A percentile compares a stretch with the other conserved stretches of the same genome.
These are phyloP conservation scores for Blastobasis adustella DNA, from an alignment of 2,888 invertebrate species.

Conservation along the genomic window DNA sequence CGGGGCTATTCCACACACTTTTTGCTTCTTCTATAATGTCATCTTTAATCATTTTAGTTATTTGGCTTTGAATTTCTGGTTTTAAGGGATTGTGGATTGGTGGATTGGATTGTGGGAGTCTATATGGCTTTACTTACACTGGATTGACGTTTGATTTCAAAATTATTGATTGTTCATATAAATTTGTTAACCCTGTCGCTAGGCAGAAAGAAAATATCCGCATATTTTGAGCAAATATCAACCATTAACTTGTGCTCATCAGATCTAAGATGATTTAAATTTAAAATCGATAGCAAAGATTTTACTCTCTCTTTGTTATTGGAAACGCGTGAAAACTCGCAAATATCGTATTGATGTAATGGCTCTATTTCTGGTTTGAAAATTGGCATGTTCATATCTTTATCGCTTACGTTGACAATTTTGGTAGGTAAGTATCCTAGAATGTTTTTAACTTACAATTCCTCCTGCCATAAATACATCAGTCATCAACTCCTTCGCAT, in stretches of 20 bases:
- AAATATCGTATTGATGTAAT: background rate
- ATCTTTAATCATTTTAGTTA: background rate
- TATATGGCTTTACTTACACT: background rate
- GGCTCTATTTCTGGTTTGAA: background rate
- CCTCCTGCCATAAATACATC: background rate
- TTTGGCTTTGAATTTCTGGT: background rate
- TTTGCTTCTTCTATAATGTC: too few relatives aligned
- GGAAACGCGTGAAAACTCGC: background rate
- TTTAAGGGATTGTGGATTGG: too few relatives aligned
- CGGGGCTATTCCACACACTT: background rate
- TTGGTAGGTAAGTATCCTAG: background rate
- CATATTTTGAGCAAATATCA: background rate
- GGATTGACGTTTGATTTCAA: background rate
- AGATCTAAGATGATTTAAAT: background rate
- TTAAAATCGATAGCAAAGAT: background rate
- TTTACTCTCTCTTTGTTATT: background rate
- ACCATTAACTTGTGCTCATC: background rate
- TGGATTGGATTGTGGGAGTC: too few relatives aligned
- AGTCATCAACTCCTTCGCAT: background rate
- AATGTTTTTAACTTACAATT: background rate
- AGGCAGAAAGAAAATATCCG: background rate
- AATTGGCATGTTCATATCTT: background rate
- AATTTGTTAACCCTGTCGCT: background rate
- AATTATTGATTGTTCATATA: background rate
- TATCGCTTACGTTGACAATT: background rate